Evolutionary conservation across 2,113 vertebrate genomes (phyloP), one percentile per base, ranked within the genome.

Genomic region (Psettodes erumei): DNA sequence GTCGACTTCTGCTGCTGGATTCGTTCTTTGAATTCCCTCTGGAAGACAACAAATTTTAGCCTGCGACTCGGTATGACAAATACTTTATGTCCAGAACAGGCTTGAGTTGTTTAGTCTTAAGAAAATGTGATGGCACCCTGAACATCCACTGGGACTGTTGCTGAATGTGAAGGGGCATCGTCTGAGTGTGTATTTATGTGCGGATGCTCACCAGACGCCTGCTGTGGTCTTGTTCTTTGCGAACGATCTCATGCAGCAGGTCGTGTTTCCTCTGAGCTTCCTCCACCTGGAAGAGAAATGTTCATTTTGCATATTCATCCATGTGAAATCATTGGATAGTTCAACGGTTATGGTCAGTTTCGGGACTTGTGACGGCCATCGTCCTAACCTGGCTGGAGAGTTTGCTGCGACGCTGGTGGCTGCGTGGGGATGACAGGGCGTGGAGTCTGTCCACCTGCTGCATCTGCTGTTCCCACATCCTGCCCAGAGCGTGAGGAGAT

Each of bases 381-480:
- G 23, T 1, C 85, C 84, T 88, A n/a, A 99, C 98, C 93, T 98
- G 94, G 18, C 82, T 90, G 56, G 92, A 92, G 33, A 95, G 91
- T 81, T 95, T 96, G 72, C 84, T 75, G 69, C 78, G 91, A 7
- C 84, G 82, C 30, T 53, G 76, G 13, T 59, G 78, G 33, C 47
- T 88, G 8, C 86, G 87, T 56, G 86, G 82, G 43, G 82, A 70
- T 0, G 89, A 71, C 50, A 55, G 9, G n/a, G 89, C 79, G 19
- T 93, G 90, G 23, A 98, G 94, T 38, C 92, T 92, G 54, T 95
- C 88, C 27, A 95, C 82, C 58, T 98, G 97, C 51, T 93, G 90
- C 33, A 95, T 90, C 93, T 99, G 98, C 88, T 93, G 94, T 78
- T 92, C 94, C 97, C 97, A 98, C 97, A 98, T 96, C 77, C 83